phyloP scores from a whole-genome alignment of 23 tunicate genomes.

The Ascidia mentula region DNA sequence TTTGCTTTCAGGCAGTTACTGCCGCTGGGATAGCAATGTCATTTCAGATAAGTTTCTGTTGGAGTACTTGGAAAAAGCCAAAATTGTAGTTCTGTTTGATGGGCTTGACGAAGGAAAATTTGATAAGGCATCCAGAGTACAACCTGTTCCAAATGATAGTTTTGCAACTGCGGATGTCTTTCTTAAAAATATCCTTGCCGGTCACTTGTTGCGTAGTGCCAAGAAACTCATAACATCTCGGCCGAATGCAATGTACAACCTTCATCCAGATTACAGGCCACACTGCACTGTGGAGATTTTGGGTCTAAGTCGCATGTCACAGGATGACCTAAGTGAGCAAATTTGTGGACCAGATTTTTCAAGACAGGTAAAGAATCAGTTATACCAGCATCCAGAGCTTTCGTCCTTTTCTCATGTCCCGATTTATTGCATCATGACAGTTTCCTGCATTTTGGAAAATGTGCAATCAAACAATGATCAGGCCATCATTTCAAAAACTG shows the following conservation, averaged over 20 bases:
- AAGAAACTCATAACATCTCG: conserved; percentile 15
- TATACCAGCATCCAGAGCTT: conserved; percentile 9
- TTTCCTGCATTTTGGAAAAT: not conserved
- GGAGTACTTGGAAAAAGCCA: not conserved
- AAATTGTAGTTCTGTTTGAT: not conserved
- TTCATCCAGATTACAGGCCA: conserved; percentile 11
- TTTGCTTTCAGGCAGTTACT: not conserved
- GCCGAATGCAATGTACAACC: not conserved
- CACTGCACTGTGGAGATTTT: not conserved
- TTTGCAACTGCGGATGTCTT: not conserved
- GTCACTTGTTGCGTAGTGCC: not conserved
- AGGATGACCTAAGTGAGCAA: conserved; percentile 1
- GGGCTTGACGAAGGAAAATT: conserved; percentile 11
- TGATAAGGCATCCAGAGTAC: not conserved
- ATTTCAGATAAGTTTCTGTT: not conserved
- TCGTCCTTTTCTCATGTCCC: conserved; percentile 12
- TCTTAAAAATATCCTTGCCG: conserved; percentile 7
- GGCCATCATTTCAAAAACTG: not conserved
- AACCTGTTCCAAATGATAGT: not conserved
- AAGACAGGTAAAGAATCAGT: not conserved
- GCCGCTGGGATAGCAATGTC: not conserved
- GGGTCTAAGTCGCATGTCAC: not conserved
- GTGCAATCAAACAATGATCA: not conserved
- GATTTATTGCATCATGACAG: conserved; percentile 12
- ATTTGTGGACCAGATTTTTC: conserved; percentile 7